Evolutionary conservation across 2,888 invertebrate genomes (phyloP).

Genomic region (Neocrepidodera transversa): DNA sequence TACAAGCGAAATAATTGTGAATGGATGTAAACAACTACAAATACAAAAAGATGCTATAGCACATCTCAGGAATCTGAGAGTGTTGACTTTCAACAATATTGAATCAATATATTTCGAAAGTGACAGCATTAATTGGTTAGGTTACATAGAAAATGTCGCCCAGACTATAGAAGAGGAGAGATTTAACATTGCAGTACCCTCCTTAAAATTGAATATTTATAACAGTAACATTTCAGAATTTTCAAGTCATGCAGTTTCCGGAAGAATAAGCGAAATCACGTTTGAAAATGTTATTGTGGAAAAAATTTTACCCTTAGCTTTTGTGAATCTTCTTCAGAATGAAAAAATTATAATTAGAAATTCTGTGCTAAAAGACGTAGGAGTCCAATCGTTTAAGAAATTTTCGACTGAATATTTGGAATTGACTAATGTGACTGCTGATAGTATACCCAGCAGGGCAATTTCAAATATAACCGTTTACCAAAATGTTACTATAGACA

Average conservation of each 20-base stretch:
- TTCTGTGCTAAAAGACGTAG: slow-evolving; percentile 68
- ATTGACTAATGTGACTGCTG: slow-evolving; percentile 68
- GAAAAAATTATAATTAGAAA: slow-evolving; percentile 70
- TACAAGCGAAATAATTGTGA: slow-evolving; percentile 64
- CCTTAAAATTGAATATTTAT: slow-evolving; percentile 58
- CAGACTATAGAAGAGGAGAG: slow-evolving; percentile 47
- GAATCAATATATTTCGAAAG: slow-evolving; percentile 68
- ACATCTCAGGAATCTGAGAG: slow-evolving; percentile 68
- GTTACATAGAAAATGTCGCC: slow-evolving; percentile 47
- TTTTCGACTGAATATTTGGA: slow-evolving; percentile 73
- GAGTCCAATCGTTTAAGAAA: slow-evolving; percentile 80
- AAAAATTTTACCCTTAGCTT: slow-evolving; percentile 73
- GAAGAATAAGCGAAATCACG: slow-evolving; percentile 72
- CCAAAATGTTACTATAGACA: slow-evolving; percentile 70
- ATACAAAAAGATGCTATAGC: slow-evolving; percentile 68
- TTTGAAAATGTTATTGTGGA: slow-evolving; percentile 70
- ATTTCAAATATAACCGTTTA: slow-evolving; percentile 77
- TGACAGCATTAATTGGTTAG: slow-evolving; percentile 67
- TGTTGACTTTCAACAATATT: slow-evolving; percentile 70
- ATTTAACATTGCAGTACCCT: slow-evolving; percentile 52
- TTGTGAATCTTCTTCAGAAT: slow-evolving; percentile 68
- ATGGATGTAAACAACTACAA: slow-evolving; percentile 69
- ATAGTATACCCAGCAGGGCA: slow-evolving; percentile 71
- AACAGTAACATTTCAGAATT: slow-evolving; percentile 60
- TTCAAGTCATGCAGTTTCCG: slow-evolving; percentile 70